phyloP scores from a whole-genome alignment of 2,113 vertebrate genomes.

The Panthera leo region DNA sequence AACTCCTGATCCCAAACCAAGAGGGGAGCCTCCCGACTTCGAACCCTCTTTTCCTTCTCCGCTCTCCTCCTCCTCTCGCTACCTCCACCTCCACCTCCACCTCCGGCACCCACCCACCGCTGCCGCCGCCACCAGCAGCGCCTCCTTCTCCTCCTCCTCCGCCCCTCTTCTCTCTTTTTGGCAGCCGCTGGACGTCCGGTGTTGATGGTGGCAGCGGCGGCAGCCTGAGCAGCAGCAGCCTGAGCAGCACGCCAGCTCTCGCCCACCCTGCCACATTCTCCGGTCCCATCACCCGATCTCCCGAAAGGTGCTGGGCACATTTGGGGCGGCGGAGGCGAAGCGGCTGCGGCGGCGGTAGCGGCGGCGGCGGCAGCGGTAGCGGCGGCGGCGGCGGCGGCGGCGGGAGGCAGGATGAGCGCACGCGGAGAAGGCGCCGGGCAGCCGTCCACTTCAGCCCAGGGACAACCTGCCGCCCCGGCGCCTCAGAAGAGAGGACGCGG shows the following conservation, averaged over 20 bases:
- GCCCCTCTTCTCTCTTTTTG: conserved; percentile 83
- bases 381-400: conserved; percentile 44
- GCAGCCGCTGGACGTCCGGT: conserved; percentile 92
- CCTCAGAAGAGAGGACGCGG: conserved; percentile 95
- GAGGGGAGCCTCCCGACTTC: conserved; percentile 4
- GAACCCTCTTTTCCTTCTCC: neutral
- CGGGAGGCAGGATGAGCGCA: conserved; percentile 91
- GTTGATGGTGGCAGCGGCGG: conserved; percentile 86
- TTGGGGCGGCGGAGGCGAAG: conserved; percentile 64
- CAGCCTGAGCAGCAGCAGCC: conserved; percentile 82
- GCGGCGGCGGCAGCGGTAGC: conserved; percentile 40
- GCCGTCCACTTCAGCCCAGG: conserved; percentile 90
- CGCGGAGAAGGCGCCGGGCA: conserved; percentile 93
- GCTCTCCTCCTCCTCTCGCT: conserved; percentile 45
- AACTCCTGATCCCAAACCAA: neutral
- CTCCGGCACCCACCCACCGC: conserved; percentile 71
- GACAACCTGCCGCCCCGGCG: conserved; percentile 91
- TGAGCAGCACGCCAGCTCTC: conserved; percentile 41
- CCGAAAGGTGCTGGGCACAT: conserved; percentile 70
- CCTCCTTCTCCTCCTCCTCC: conserved; percentile 82
- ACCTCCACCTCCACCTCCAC: conserved; percentile 77
- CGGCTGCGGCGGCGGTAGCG: conserved; percentile 79
- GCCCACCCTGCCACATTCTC: conserved; percentile 25
- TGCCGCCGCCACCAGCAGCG: conserved; percentile 74
- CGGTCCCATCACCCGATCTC: conserved; percentile 9